A percentile compares a stretch with the other conserved stretches of the same genome.
phyloP scores from a whole-genome alignment of 2,113 vertebrate genomes.

The Donacobius atricapilla region DNA sequence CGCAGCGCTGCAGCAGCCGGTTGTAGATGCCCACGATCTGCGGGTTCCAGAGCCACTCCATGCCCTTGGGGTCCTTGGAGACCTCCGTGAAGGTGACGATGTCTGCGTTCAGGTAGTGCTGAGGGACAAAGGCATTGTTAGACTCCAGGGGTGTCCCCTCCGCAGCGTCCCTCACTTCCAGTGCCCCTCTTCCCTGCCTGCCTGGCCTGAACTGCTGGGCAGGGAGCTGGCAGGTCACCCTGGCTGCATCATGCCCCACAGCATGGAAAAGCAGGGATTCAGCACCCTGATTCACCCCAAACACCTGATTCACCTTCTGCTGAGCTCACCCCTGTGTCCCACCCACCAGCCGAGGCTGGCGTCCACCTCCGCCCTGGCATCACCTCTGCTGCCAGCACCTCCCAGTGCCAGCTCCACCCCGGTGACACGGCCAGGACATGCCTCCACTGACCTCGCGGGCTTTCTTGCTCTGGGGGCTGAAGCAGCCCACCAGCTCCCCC shows the following conservation, averaged over 20 bases:
- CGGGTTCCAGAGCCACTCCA: conserved; percentile 96
- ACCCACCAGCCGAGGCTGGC: neutral
- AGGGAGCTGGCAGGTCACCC: neutral
- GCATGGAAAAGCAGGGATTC: rapidly evolving
- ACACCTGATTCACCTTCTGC: neutral
- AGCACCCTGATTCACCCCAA: conserved; percentile 5
- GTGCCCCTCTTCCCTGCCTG: rapidly evolving
- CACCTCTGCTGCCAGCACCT: neutral
- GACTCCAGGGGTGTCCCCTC: neutral
- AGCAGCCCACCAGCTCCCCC: conserved; percentile 85
- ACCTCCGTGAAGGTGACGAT: conserved; percentile 85
- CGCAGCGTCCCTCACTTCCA: rapidly evolving
- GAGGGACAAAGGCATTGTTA: neutral
- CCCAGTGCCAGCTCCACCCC: neutral
- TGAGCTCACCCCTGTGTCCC: neutral
- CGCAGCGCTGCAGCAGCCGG: conserved; percentile 82
- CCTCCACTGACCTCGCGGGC: conserved; percentile 74
- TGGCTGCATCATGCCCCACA: rapidly evolving
- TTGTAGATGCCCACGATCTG: conserved; percentile 87
- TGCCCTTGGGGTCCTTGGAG: conserved; percentile 84
- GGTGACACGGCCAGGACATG: rapidly evolving
- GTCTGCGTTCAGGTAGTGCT: conserved; percentile 78
- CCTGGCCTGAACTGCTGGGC: neutral
- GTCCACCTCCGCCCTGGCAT: neutral
- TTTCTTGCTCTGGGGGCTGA: conserved; percentile 86